Percentiles rank a stretch among this genome's conserved stretches.
Conservation (phyloP, 2,888 invertebrate species). For the Terebella lapidaria region DNA sequence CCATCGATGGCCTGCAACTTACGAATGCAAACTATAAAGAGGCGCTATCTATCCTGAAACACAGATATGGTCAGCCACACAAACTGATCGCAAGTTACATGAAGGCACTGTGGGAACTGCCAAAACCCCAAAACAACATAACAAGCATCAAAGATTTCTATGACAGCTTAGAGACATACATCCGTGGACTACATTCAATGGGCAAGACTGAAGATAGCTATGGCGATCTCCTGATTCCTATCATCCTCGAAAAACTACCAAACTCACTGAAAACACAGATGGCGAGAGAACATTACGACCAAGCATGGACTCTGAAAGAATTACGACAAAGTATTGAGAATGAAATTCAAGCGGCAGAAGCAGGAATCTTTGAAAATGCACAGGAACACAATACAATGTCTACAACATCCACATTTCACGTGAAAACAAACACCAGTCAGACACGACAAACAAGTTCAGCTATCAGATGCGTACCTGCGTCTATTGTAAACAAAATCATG, state of each 20-base stretch:
- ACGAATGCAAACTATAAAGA: constrained; percentile 1
- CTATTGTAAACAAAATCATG: neutral
- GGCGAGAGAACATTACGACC: neutral
- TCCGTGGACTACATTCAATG: neutral
- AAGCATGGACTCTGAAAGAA: constrained; percentile 1
- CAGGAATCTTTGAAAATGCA: neutral
- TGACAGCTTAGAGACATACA: neutral
- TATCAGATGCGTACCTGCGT: neutral
- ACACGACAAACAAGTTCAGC: no score
- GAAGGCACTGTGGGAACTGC: constrained; percentile 1
- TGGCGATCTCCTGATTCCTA: constrained; percentile 1
- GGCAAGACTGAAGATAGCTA: constrained; percentile 1
- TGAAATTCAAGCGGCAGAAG: neutral
- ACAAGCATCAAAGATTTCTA: neutral
- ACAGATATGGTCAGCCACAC: constrained; percentile 2
- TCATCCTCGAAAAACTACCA: neutral
- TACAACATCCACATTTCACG: no score
- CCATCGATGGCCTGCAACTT: neutral
- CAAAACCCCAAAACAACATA: neutral
- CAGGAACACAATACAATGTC: neutral
- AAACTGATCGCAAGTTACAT: neutral
- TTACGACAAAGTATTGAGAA: neutral
- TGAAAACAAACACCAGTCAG: no score
- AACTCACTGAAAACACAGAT: neutral
- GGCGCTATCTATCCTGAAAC: neutral